A percentile compares a stretch with the other conserved stretches of the same genome.
Evolutionary conservation across 2,113 vertebrate genomes (phyloP).

Genomic region (Chamaetylas fuelleborni): DNA sequence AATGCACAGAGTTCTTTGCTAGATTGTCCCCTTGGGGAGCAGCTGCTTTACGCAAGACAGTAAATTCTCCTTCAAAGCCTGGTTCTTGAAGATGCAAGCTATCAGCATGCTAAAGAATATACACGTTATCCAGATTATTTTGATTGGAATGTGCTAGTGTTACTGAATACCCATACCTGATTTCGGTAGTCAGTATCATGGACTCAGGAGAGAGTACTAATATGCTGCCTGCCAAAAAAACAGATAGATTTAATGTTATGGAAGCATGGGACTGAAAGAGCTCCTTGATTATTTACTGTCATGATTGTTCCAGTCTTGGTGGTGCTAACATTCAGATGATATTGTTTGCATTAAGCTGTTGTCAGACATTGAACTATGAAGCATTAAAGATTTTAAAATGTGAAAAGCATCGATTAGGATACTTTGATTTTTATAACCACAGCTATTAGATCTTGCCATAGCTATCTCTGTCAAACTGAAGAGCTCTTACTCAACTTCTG

Average conservation of each 20-base stretch:
- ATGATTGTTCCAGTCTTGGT: background rate
- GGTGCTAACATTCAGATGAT: background rate
- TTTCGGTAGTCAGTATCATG: background rate
- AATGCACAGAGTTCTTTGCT: background rate
- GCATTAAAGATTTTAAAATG: background rate
- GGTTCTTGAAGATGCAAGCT: background rate
- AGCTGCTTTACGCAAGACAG: background rate
- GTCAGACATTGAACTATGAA: background rate
- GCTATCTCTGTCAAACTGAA: no score
- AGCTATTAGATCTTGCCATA: rapidly evolving
- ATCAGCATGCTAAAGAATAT: background rate
- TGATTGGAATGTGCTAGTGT: background rate
- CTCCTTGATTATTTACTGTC: background rate
- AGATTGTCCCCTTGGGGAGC: background rate
- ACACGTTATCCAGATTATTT: rapidly evolving
- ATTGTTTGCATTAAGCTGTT: background rate
- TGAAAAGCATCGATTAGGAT: background rate
- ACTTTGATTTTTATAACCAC: background rate
- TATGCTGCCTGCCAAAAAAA: background rate
- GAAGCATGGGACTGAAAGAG: background rate
- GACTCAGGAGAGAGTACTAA: background rate
- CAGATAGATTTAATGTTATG: background rate
- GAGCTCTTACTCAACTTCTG: background rate
- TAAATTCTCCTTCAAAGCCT: background rate
- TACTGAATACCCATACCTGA: background rate